Conservation (phyloP, 92 coral and sea anemone species). For the Epizoanthus scotinus region DNA sequence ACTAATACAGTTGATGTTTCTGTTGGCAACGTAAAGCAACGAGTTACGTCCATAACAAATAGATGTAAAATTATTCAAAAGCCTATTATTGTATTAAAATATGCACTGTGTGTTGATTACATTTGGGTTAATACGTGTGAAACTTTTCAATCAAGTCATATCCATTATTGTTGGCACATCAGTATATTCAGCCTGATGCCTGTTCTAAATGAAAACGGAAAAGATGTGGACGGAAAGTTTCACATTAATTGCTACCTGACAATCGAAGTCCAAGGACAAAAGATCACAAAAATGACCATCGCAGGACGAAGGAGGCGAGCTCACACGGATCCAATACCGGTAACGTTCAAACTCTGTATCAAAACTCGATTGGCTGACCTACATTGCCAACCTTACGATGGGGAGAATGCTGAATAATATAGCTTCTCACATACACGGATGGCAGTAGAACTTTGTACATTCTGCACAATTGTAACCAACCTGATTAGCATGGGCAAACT, state of each 20-base stretch:
- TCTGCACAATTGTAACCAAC: no score
- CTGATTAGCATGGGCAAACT: no score
- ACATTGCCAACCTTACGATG: background rate
- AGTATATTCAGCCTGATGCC: background rate
- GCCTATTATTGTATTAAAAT: background rate
- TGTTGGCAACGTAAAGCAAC: background rate
- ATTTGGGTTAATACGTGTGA: background rate
- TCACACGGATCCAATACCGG: constrained; percentile 16
- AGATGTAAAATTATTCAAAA: constrained; percentile 14
- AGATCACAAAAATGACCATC: constrained; percentile 1
- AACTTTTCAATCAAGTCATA: background rate
- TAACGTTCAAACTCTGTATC: background rate
- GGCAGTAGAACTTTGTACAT: no score
- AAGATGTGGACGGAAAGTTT: background rate
- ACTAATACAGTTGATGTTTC: no score
- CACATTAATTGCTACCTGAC: background rate
- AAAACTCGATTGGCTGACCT: background rate
- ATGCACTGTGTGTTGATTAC: constrained; percentile 15
- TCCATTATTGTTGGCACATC: background rate
- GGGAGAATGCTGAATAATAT: no score
- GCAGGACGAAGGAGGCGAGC: constrained; percentile 6
- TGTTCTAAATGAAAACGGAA: background rate
- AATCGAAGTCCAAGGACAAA: constrained; percentile 1
- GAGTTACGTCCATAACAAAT: background rate
- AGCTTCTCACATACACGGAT: no score